Base-by-base conservation (phyloP, 2,113 vertebrate species). In the Hippocampus zosterae region DNA sequence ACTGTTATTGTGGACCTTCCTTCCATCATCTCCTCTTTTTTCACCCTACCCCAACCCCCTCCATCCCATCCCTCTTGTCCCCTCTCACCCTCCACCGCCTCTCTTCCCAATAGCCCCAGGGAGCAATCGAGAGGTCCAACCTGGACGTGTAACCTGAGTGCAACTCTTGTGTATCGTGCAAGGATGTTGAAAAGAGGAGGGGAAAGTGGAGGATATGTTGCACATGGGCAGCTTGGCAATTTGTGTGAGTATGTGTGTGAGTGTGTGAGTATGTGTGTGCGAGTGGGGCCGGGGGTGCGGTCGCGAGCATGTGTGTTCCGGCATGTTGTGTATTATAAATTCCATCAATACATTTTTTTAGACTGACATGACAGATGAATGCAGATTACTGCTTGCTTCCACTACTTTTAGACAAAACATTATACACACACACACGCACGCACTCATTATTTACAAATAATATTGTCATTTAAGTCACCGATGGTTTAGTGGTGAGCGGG, bases 111-210 rank as follows among this genome's bases (percentile, higher is more conserved):
- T 64, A 70, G 84, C 90, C 87, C 84, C 65, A 10, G 88, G 89
- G 89, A 86, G 89, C 84, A 91, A 90, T 89, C 59, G 87, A 90
- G 87, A 85, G 73, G 84, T 85, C 85, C 85, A 78, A 90, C 89
- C 85, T 89, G 83, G 84, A 74, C 29, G 74, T 80, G 90, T 86
- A 90, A 91, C 80, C 87, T 15, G 82, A 91, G 78, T 25, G 65
- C 81, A 82, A 72, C 80, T 86, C 83, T 41, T 85, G 75, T 70
- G 78, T 79, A 79, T 89, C 85, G 85, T 85, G 86, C 80, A 78
- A 87, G 78, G 85, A 87, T 80, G 81, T 80, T 83, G 79, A 88
- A 84, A 82, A 81, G 83, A 83, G 81, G 78, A 84, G 76, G 72
- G 74, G 65, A 57, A 63, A 70, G 66, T 67, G 73, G 70, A 81